Base-by-base conservation (phyloP, 2,888 invertebrate genomes). In the Lasioglossum figueresi region DNA sequence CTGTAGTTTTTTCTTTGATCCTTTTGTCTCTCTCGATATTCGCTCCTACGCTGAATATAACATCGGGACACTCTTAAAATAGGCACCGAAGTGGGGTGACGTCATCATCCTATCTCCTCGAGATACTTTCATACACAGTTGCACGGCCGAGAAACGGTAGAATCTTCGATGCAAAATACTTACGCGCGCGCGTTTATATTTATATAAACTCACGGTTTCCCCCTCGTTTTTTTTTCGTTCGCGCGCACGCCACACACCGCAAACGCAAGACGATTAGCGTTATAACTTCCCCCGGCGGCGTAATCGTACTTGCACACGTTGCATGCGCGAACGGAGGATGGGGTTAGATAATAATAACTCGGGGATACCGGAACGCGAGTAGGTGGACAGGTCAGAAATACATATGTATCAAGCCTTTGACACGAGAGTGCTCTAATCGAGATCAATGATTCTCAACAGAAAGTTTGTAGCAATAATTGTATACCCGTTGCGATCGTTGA, bases 31-130 rank as follows among this genome's bases (percentile, higher is more conserved):
- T 56, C 82, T 48, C 52, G 82, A 81, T 63, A 31, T 68, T 74
- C 72, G 82, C 77, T 85, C 84, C 87, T 88, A 85, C 90, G 89
- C 88, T 88, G 86, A 89, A 91, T 88, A 87, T 85, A 90, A 85
- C 84, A 78, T 86, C 90, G 92, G 91, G 92, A 91, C 93, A 91
- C 92, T 93, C 94, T 93, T 93, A 95, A 95, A 95, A 95, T 95
- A 95, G 94, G 91, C 91, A 92, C 92, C 91, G 80, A 85, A 92
- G 88, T 86, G 80, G n/a, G 87, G 83, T 94, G 94, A 94, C 94
- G 94, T 94, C 94, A 94, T 90, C 90, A 90, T 83, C 88, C 90
- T 92, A 92, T 91, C 91, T 92, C 90, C 8, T 88, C 87, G 85
- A 88, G 85, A 89, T 88, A 89, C 87, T 90, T 91, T 91, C 89